Percentiles rank a stretch among this genome's conserved stretches.
Conservation (phyloP, 2,113 vertebrate species). For the Equus quagga region DNA sequence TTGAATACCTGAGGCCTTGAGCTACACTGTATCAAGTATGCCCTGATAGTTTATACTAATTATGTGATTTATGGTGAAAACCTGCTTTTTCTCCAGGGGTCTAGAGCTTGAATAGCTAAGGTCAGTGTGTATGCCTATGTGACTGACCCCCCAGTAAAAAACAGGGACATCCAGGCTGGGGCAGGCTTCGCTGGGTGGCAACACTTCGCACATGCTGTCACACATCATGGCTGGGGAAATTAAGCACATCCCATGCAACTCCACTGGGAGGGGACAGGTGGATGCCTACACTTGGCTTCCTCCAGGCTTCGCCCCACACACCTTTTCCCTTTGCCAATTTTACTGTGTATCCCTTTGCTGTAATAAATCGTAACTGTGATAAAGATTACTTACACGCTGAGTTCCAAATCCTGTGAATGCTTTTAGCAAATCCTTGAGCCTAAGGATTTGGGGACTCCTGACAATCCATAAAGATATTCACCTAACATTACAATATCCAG, state of each 20-base stretch:
- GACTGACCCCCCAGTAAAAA: neutral
- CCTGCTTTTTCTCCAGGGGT: neutral
- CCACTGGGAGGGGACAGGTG: neutral
- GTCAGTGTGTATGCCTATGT: neutral
- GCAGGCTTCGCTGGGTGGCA: neutral
- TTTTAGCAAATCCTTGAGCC: neutral
- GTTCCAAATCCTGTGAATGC: neutral
- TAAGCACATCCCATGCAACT: no score
- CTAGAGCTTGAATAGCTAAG: neutral
- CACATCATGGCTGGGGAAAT: neutral
- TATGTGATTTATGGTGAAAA: neutral
- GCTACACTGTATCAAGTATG: neutral
- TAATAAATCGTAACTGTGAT: neutral
- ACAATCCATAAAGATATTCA: neutral
- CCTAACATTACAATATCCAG: accelerated
- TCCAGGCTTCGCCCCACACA: accelerated
- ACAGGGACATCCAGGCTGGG: neutral
- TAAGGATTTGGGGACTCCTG: neutral
- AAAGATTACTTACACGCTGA: neutral
- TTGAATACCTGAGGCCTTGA: neutral
- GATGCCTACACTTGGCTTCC: neutral
- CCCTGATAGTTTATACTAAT: neutral
- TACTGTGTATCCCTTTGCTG: neutral
- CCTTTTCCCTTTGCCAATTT: neutral
- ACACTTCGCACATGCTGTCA: neutral